Conservation (phyloP, 2,797 vertebrate species). For the Nothura maculosa region DNA sequence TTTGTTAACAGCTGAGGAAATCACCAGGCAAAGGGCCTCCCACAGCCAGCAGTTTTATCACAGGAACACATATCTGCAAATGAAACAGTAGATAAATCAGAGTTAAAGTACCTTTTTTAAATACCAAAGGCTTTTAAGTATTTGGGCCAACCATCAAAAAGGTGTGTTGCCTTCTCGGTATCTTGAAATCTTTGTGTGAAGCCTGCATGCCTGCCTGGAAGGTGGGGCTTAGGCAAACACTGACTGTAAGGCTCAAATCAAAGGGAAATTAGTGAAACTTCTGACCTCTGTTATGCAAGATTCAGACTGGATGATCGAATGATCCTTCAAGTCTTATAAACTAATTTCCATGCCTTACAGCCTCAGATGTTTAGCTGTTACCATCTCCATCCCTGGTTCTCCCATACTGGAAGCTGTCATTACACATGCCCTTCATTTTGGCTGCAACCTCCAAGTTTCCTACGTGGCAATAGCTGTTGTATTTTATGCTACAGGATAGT, state of each 20-base stretch:
- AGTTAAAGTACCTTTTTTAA: slow-evolving; percentile 64
- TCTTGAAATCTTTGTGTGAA: slow-evolving; percentile 62
- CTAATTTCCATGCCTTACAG: neutral
- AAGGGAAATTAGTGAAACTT: slow-evolving; percentile 12
- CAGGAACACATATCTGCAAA: neutral
- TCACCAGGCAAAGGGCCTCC: slow-evolving; percentile 38
- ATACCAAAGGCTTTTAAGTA: slow-evolving; percentile 65
- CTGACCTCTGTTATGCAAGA: neutral
- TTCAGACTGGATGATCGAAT: neutral
- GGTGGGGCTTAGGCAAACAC: slow-evolving; percentile 59
- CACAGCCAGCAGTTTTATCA: slow-evolving; percentile 31
- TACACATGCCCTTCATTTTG: neutral
- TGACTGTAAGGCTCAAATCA: neutral
- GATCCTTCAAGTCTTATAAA: neutral
- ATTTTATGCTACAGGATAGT: neutral
- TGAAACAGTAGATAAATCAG: slow-evolving; percentile 49
- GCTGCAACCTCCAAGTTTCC: neutral
- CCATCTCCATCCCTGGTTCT: neutral
- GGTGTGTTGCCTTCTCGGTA: slow-evolving; percentile 42
- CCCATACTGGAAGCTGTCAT: neutral
- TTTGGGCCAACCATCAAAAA: slow-evolving; percentile 46
- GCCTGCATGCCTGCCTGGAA: slow-evolving; percentile 43
- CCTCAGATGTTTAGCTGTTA: neutral
- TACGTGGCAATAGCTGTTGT: neutral
- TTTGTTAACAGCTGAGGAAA: slow-evolving; percentile 54